phyloP scores from a whole-genome alignment of 2,113 vertebrate genomes.

The Gopherus evgoodei region DNA sequence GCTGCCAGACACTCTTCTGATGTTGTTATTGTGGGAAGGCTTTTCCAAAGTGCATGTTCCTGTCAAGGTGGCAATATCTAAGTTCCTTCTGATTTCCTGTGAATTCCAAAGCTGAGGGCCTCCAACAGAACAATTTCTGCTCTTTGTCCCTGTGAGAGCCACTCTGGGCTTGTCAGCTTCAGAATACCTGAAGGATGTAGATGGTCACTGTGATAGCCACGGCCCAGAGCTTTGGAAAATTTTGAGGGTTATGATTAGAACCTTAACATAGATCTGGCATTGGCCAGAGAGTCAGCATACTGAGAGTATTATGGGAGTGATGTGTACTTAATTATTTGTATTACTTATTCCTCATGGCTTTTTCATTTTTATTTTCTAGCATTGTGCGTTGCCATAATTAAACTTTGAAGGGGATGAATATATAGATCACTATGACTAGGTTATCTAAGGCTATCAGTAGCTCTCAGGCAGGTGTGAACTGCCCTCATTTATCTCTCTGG shows the following conservation, averaged over 20 bases:
- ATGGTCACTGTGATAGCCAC: not conserved
- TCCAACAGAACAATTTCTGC: not conserved
- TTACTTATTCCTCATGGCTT: not conserved
- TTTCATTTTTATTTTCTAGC: not conserved
- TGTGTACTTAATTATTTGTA: constrained; percentile 68
- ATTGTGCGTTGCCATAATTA: constrained; percentile 28
- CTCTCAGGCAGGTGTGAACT: not conserved
- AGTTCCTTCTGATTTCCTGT: not conserved
- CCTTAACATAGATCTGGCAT: not conserved
- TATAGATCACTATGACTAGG: constrained; percentile 20
- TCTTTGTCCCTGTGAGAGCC: not conserved
- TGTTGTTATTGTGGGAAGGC: not conserved
- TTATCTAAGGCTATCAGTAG: not conserved
- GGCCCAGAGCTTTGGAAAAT: not conserved
- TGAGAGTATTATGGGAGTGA: constrained; percentile 53
- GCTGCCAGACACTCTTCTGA: not conserved
- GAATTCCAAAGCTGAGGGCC: fast-evolving
- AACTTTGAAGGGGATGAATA: not conserved
- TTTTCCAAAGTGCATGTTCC: not conserved
- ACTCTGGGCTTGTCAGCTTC: not conserved
- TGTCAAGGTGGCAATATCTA: not conserved
- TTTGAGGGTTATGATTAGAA: not conserved
- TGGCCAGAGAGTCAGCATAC: constrained; percentile 43
- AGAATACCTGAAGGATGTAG: not conserved
- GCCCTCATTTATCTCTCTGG: not conserved